Base-by-base conservation (phyloP, 1,140 invertebrate species). In the Rhyzopertha dominica region DNA sequence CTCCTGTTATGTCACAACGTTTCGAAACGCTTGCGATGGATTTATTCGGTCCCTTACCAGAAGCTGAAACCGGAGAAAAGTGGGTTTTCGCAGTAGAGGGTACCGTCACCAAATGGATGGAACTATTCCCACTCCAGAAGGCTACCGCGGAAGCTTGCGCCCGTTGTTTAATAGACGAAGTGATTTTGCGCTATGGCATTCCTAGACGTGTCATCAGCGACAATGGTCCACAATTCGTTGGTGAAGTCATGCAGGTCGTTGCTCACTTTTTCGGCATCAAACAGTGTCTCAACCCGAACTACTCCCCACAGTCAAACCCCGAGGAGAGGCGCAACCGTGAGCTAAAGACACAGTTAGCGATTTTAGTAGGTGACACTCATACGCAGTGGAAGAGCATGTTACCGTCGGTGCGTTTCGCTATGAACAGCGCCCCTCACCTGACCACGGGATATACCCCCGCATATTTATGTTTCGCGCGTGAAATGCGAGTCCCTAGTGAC, bases 401-500 rank as follows among this genome's bases (percentile, higher is more conserved):
- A 2, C 50, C 58, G 1, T 56, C 62, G 13, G 53, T 72, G 3
- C 50, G 59, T 0, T 72, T 69, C 36, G 68, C 69, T 0, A 61
- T 68, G 43, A 72, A 73, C 35, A 67, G 68, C 2, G 66, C 62
- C 0, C 45, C 54, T 2, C 43, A 66, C 47, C 45, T 57, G 9
- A 49, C 59, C 1, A 73, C 71, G 0, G 63, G 62, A 4, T 66
- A 55, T 28, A 65, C 65, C 0, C 68, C 72, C 0, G 66, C 70
- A 5, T 63, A 65, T 32, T 41, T 72, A 4, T 69, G 51, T 4
- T 65, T 50, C 39, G 56, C 38, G 8, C 35, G 59, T 12, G 55
- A 60, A 30, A 41, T 63, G 28, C 30, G 57, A 8, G 51, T 58
- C 4, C 59, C 51, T 8, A 25, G 41, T 10, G 61, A 60, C 18